These are phyloP conservation scores for Hyles vespertilio DNA, from an alignment of 1,140 invertebrate genomes.

Conservation along the genomic window DNA sequence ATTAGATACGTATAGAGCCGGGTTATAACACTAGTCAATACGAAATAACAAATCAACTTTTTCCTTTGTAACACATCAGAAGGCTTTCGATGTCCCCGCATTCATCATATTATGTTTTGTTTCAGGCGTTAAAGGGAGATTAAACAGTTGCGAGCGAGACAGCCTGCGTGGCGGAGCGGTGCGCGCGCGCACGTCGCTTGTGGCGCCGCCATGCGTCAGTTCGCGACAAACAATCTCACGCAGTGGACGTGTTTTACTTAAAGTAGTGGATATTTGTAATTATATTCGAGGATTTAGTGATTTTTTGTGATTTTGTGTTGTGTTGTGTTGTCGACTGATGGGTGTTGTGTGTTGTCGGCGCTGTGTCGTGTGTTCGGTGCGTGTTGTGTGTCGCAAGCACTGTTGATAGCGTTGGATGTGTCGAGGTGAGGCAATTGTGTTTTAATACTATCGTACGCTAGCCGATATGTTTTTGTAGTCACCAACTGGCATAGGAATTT, in stretches of 20 bases:
- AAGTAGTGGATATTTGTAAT: conserved; percentile 1
- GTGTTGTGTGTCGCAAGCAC: background rate
- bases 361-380: background rate
- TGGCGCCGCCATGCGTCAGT: conserved; percentile 34
- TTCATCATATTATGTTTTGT: conserved; percentile 9
- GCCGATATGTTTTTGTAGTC: too few species aligned
- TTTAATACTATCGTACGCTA: background rate
- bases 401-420: conserved; percentile 5
- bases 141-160: background rate
- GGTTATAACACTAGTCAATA: too few species aligned
- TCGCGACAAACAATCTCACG: conserved; percentile 14
- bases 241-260: conserved; percentile 6
- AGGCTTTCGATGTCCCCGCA: conserved; percentile 9
- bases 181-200: conserved; percentile 21
- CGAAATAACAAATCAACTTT: conserved; percentile 7
- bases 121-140: conserved; percentile 1
- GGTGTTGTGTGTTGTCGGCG: conserved; percentile 1
- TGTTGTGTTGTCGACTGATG: conserved; percentile 7
- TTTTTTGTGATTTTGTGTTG: conserved; percentile 16
- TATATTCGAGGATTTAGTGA: conserved; percentile 2
- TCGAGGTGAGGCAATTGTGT: conserved; percentile 6
- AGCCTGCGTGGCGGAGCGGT: conserved; percentile 6
- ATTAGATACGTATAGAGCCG: too few species aligned
- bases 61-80: conserved; percentile 4
- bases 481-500: too few species aligned